Percentiles rank a stretch among this genome's conserved stretches.
Conservation (phyloP, 2,113 vertebrate genomes). For the Tragelaphus buxtoni region DNA sequence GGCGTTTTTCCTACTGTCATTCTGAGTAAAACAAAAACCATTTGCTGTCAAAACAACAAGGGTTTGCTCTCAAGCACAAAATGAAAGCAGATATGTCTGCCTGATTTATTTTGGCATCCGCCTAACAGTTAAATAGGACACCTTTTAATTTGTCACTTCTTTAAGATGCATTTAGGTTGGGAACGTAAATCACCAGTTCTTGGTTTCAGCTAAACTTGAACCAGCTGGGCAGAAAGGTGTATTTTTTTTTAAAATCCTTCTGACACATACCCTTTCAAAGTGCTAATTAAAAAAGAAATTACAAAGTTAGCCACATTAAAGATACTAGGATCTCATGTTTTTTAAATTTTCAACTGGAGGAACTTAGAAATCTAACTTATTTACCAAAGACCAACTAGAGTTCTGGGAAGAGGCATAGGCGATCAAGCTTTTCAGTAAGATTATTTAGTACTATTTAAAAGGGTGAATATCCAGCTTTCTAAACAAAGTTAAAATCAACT, state of each 20-base stretch:
- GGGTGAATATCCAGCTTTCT: neutral
- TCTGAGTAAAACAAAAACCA: slow-evolving; percentile 73
- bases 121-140: slow-evolving; percentile 60
- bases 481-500: neutral
- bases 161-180: slow-evolving; percentile 53
- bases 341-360: neutral
- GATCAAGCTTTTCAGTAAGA: neutral
- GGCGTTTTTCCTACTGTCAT: slow-evolving; percentile 52
- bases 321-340: neutral
- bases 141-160: slow-evolving; percentile 68
- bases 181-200: neutral
- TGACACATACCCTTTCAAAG: neutral
- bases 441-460: neutral
- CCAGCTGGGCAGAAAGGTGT: neutral
- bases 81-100: slow-evolving; percentile 53
- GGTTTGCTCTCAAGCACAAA: slow-evolving; percentile 57
- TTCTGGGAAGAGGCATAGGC: neutral
- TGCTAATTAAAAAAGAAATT: neutral
- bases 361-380: slow-evolving; percentile 15
- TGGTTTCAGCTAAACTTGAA: slow-evolving; percentile 29
- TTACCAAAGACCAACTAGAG: neutral
- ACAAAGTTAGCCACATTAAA: neutral
- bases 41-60: slow-evolving; percentile 72
- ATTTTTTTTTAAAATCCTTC: neutral
- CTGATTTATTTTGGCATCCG: slow-evolving; percentile 63